Conservation (phyloP, 2,113 vertebrate genomes). For the Poicephalus gulielmi region DNA sequence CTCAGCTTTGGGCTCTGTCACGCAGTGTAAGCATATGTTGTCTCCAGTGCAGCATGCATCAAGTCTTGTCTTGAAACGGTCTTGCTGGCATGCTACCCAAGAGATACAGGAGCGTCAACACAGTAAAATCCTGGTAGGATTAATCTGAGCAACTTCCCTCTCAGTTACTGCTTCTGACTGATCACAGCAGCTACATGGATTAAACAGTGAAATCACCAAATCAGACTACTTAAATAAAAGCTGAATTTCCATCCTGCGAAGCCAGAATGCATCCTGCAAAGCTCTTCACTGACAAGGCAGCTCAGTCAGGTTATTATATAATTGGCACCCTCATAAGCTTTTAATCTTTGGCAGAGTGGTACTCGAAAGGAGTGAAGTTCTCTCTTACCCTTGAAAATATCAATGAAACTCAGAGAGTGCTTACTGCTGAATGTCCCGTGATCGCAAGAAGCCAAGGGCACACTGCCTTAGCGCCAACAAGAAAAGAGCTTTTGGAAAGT, state of each 20-base stretch:
- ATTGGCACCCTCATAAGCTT: conserved; percentile 34
- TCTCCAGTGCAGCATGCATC: background rate
- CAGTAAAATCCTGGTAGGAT: background rate
- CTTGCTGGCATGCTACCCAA: background rate
- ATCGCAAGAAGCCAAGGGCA: conserved; percentile 15
- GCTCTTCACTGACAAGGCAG: background rate
- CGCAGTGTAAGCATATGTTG: background rate
- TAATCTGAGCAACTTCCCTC: background rate
- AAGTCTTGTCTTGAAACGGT: background rate
- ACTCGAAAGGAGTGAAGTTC: background rate
- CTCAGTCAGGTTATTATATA: conserved; percentile 35
- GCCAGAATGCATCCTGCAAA: background rate
- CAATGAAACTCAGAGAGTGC: background rate
- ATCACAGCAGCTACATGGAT: background rate
- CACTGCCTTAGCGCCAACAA: background rate
- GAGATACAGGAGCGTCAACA: background rate
- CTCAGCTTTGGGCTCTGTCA: background rate
- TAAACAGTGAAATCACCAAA: background rate
- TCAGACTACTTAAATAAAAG: conserved; percentile 4
- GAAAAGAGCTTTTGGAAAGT: background rate
- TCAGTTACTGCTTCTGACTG: background rate
- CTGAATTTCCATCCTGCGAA: conserved; percentile 10
- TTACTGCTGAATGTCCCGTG: conserved; percentile 2
- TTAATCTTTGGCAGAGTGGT: conserved; percentile 45
- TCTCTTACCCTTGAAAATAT: conserved; percentile 38